Conservation (phyloP, 2,797 vertebrate genomes). For the Zalophus californianus region DNA sequence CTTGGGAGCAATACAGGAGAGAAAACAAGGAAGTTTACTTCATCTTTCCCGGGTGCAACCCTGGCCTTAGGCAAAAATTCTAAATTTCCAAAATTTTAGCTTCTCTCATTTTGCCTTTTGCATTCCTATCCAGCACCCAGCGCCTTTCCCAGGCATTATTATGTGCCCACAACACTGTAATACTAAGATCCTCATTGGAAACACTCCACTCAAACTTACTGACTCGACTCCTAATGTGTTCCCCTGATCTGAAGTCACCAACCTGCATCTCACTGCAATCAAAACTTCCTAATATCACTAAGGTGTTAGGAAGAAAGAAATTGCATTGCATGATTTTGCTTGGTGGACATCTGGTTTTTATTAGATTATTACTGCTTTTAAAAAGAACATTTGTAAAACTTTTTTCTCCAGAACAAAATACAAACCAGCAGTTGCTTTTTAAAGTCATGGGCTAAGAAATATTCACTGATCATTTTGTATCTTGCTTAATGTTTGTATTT, state of each 20-base stretch:
- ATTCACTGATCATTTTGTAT: slow-evolving; percentile 54
- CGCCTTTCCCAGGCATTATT: background rate
- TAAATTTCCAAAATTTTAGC: slow-evolving; percentile 42
- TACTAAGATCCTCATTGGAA: slow-evolving; percentile 51
- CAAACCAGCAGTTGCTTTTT: slow-evolving; percentile 45
- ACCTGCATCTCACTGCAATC: slow-evolving; percentile 48
- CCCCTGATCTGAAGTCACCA: slow-evolving; percentile 57
- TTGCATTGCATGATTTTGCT: slow-evolving; percentile 58
- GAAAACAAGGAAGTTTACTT: background rate
- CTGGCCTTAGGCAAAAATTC: background rate
- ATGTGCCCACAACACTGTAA: background rate
- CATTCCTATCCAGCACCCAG: background rate
- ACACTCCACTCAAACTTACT: slow-evolving; percentile 49
- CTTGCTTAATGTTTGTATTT: slow-evolving; percentile 52
- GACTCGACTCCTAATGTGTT: background rate
- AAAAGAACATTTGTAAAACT: slow-evolving; percentile 56
- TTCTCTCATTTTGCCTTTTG: slow-evolving; percentile 36
- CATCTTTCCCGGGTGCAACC: background rate
- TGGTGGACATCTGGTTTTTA: slow-evolving; percentile 49
- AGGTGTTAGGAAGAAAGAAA: slow-evolving; percentile 61
- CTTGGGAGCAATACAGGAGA: background rate
- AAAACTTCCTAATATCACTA: slow-evolving; percentile 64
- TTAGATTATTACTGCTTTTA: slow-evolving; percentile 58
- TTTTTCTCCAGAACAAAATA: slow-evolving; percentile 58
- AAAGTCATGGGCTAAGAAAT: slow-evolving; percentile 39